Evolutionary conservation across 2,113 vertebrate species (phyloP).

Genomic region (Lepus americanus): DNA sequence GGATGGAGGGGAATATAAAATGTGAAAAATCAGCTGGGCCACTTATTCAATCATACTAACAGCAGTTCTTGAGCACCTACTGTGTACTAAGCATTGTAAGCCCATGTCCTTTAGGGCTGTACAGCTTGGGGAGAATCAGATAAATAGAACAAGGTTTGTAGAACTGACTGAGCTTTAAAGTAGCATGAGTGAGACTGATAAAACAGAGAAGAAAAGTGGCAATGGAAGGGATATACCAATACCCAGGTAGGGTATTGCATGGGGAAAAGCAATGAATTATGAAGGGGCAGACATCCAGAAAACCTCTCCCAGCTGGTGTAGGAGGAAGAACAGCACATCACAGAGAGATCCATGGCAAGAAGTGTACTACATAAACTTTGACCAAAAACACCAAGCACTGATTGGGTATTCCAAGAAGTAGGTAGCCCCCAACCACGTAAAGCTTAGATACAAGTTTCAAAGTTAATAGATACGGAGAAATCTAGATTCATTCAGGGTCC

Average conservation of each 20-base stretch:
- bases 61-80: not conserved
- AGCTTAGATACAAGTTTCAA: not conserved
- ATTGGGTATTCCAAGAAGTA: not conserved
- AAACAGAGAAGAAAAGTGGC: not conserved
- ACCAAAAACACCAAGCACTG: not conserved
- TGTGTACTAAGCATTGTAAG: not conserved
- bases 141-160: not conserved
- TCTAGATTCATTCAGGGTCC: not conserved
- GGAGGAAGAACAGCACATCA: not conserved
- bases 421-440: not conserved
- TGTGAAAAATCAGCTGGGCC: not conserved
- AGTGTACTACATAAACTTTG: too few species aligned
- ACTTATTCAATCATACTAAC: not conserved
- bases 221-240: not conserved
- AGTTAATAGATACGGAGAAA: not conserved
- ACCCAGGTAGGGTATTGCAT: fast-evolving
- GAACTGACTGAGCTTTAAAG: not conserved
- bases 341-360: not conserved
- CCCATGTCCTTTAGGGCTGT: not conserved
- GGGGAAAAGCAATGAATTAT: not conserved
- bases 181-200: not conserved
- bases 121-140: not conserved
- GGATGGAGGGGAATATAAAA: not conserved
- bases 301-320: not conserved
- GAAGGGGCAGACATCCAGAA: not conserved